phyloP scores from a whole-genome alignment of 2,888 invertebrate genomes.

The Drosophila mulleri region DNA sequence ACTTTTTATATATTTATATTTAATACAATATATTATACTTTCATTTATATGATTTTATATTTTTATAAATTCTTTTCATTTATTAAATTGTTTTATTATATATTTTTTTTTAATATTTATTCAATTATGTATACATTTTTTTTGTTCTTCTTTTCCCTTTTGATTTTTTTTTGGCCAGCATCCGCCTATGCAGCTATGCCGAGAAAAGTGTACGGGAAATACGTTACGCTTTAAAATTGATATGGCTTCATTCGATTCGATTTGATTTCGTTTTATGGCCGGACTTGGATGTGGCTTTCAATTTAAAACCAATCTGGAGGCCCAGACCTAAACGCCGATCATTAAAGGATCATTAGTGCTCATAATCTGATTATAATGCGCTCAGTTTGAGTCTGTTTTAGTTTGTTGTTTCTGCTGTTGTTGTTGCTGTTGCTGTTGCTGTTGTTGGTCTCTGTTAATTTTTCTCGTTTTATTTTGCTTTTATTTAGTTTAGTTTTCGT shows the following conservation, averaged over 20 bases:
- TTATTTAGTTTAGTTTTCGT: slow-evolving; percentile 64
- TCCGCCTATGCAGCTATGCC: not conserved
- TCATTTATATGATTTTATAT: not conserved
- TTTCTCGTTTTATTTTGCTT: slow-evolving; percentile 46
- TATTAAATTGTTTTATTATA: not conserved
- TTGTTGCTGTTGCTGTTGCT: not conserved
- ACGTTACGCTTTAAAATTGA: slow-evolving; percentile 40
- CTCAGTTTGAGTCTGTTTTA: slow-evolving; percentile 70
- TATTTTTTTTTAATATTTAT: not conserved
- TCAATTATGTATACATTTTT: not conserved
- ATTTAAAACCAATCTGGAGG: slow-evolving; percentile 70
- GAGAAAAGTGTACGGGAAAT: slow-evolving; percentile 27
- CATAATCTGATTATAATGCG: slow-evolving; percentile 85
- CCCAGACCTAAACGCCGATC: slow-evolving; percentile 83
- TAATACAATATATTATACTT: not conserved
- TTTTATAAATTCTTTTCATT: not conserved
- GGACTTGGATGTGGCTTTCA: slow-evolving; percentile 53
- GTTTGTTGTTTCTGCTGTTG: slow-evolving; percentile 13
- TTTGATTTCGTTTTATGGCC: slow-evolving; percentile 50
- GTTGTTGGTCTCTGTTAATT: slow-evolving; percentile 7
- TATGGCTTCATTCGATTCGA: slow-evolving; percentile 52
- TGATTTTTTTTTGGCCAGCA: not conserved
- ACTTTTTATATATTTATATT: not conserved
- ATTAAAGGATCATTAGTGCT: slow-evolving; percentile 85
- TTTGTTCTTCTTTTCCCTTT: too few species aligned